Evolutionary conservation across 2,113 vertebrate genomes (phyloP).

Genomic region (Sclerurus mexicanus): DNA sequence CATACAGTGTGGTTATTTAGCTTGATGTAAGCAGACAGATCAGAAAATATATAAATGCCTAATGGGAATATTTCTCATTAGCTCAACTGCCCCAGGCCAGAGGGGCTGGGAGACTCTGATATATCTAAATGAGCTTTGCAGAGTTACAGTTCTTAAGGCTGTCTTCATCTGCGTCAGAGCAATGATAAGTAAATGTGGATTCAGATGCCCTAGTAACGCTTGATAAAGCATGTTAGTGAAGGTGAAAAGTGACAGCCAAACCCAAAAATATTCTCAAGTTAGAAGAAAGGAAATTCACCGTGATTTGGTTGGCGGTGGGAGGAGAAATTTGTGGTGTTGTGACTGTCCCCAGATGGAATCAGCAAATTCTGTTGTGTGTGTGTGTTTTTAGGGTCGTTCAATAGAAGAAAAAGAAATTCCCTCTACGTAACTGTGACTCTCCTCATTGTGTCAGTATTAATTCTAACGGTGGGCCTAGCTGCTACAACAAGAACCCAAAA

Average conservation of each 20-base stretch:
- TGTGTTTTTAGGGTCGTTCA: slow-evolving; percentile 90
- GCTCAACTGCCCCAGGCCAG: not conserved
- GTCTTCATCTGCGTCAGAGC: not conserved
- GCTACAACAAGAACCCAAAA: slow-evolving; percentile 97
- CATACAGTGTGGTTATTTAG: not conserved
- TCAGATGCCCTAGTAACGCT: not conserved
- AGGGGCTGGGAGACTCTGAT: not conserved
- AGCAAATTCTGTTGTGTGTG: slow-evolving; percentile 69
- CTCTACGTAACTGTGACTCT: slow-evolving; percentile 92
- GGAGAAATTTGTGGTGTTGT: not conserved
- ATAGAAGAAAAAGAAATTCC: slow-evolving; percentile 94
- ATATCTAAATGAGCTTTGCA: not conserved
- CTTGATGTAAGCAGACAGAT: not conserved
- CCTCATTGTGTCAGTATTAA: slow-evolving; percentile 92
- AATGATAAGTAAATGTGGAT: not conserved
- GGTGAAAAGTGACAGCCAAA: slow-evolving; percentile 8
- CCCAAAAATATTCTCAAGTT: not conserved
- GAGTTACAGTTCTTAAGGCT: not conserved
- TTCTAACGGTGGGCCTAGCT: slow-evolving; percentile 93
- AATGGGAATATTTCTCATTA: not conserved
- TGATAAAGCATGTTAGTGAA: slow-evolving; percentile 2
- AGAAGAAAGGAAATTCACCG: not conserved
- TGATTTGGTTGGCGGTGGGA: not conserved
- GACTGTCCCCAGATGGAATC: slow-evolving; percentile 22
- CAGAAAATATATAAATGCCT: not conserved